Evolutionary conservation across 2,113 vertebrate genomes (phyloP).

Genomic region (Callospermophilus lateralis): DNA sequence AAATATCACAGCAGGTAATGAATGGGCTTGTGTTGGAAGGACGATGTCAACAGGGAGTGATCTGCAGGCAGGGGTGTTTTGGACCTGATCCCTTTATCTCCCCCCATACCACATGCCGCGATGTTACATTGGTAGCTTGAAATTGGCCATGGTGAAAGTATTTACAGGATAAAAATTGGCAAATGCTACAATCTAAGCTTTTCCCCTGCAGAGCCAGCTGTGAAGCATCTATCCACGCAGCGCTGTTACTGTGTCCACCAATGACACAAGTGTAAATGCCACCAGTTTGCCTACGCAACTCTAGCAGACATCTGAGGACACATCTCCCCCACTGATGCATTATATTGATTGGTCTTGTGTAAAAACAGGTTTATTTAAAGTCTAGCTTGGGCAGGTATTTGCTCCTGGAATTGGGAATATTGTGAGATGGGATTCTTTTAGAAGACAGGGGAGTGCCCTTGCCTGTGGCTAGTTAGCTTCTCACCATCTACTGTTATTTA

Average conservation of each 20-base stretch:
- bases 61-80: fast-evolving
- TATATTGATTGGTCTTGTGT: not conserved
- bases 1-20: not conserved
- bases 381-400: not conserved
- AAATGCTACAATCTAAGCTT: not conserved
- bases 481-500: not conserved
- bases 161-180: not conserved
- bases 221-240: not conserved
- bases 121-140: not conserved
- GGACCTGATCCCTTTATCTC: not conserved
- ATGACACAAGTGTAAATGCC: slow-evolving; percentile 34
- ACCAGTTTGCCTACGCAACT: not conserved
- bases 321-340: not conserved
- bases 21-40: not conserved
- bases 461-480: not conserved
- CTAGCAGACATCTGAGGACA: not conserved
- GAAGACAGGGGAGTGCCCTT: not conserved
- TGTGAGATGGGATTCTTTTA: not conserved
- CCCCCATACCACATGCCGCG: fast-evolving
- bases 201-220: not conserved
- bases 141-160: not conserved
- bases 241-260: not conserved
- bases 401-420: not conserved
- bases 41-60: not conserved
- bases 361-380: not conserved